Conservation (phyloP, 2,888 invertebrate genomes). For the Cryptosula pallasiana region DNA sequence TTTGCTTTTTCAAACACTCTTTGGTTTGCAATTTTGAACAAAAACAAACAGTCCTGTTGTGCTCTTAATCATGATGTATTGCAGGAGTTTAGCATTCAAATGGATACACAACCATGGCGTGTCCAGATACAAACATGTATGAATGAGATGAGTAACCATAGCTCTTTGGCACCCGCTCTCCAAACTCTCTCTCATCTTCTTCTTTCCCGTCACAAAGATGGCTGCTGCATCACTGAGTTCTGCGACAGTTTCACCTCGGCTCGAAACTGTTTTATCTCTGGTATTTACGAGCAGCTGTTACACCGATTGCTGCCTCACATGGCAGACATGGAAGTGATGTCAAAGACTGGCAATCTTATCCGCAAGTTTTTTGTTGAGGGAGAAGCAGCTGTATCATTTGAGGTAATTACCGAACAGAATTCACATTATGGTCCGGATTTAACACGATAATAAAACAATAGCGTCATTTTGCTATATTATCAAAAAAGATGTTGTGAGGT, state of each 20-base stretch:
- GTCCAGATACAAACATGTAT: neutral
- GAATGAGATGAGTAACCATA: neutral
- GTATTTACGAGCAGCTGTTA: neutral
- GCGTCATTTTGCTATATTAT: no score
- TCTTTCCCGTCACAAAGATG: neutral
- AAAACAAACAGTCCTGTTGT: no score
- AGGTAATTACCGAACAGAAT: neutral
- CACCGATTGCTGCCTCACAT: neutral
- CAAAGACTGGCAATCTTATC: neutral
- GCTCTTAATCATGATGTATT: no score
- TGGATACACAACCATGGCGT: constrained; percentile 3
- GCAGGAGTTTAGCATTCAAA: no score
- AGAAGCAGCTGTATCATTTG: constrained; percentile 1
- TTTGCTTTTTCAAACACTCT: no score
- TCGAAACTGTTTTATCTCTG: neutral
- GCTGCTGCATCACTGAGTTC: neutral
- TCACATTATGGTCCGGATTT: no score
- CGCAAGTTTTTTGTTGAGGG: neutral
- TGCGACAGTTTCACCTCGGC: neutral
- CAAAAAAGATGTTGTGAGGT: no score
- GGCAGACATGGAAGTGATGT: neutral
- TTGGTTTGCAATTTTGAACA: no score
- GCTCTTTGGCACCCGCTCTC: neutral
- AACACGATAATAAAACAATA: no score
- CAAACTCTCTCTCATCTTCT: constrained; percentile 1